Evolutionary conservation across 2,888 invertebrate genomes (phyloP).

Genomic region (Pseudolycoriella hygida): DNA sequence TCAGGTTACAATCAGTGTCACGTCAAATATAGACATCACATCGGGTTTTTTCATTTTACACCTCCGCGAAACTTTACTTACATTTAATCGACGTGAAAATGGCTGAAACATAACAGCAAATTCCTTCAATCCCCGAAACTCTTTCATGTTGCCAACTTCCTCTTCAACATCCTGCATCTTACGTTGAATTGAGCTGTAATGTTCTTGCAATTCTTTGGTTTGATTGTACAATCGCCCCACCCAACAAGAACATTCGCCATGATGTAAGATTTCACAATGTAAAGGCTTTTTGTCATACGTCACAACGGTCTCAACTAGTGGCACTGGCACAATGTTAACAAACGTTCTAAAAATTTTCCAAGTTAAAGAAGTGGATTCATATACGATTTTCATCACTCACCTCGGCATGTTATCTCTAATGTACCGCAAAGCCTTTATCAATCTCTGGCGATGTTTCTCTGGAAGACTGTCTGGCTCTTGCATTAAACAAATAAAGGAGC

Average conservation of each 20-base stretch:
- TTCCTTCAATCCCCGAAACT: slow-evolving; percentile 31
- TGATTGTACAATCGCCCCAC: slow-evolving; percentile 13
- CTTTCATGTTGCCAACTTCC: slow-evolving; percentile 26
- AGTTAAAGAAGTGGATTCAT: not conserved
- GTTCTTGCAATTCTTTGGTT: slow-evolving; percentile 11
- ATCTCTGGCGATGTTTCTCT: slow-evolving; percentile 26
- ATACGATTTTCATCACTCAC: slow-evolving; percentile 23
- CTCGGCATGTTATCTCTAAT: slow-evolving; percentile 34
- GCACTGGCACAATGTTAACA: slow-evolving; percentile 31
- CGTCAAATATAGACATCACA: not conserved
- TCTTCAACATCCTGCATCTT: slow-evolving; percentile 22
- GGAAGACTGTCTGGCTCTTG: slow-evolving; percentile 22
- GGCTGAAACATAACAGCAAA: slow-evolving; percentile 35
- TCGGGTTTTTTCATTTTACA: too few species aligned
- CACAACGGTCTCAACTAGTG: slow-evolving; percentile 16
- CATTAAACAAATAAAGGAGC: slow-evolving; percentile 30
- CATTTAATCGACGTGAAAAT: slow-evolving; percentile 9
- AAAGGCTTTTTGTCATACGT: slow-evolving; percentile 12
- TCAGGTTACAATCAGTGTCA: not conserved
- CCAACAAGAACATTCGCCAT: slow-evolving; percentile 15
- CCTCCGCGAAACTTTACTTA: too few species aligned
- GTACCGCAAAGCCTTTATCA: slow-evolving; percentile 28
- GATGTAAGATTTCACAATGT: slow-evolving; percentile 14
- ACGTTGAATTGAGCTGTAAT: slow-evolving; percentile 12
- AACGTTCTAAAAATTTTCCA: slow-evolving; percentile 24